Conservation (phyloP, 2,113 vertebrate genomes). For the Centropristis striata region DNA sequence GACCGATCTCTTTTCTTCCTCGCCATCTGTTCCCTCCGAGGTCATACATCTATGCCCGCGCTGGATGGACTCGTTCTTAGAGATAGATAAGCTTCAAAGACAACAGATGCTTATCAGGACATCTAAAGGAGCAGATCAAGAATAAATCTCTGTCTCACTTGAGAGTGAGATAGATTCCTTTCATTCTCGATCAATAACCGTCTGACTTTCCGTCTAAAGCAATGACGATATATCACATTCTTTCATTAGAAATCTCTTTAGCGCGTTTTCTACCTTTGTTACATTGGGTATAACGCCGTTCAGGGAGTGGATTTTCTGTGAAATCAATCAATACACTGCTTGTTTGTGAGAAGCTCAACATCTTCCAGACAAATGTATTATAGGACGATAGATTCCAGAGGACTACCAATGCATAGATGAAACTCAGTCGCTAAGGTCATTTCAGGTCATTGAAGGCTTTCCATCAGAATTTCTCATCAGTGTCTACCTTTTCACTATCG, state of each 20-base stretch:
- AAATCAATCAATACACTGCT: slow-evolving; percentile 16
- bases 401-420: not conserved
- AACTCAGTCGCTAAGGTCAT: not conserved
- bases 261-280: not conserved
- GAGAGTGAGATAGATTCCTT: slow-evolving; percentile 1
- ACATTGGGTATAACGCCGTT: not conserved
- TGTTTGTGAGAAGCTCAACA: slow-evolving; percentile 16
- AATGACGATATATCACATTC: not conserved
- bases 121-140: slow-evolving; percentile 20
- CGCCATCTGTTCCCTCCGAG: slow-evolving; percentile 7
- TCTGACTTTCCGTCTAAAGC: slow-evolving; percentile 7
- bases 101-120: slow-evolving; percentile 10
- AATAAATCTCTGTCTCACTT: not conserved
- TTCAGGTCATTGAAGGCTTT: slow-evolving; percentile 11
- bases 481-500: not conserved
- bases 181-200: slow-evolving; percentile 20
- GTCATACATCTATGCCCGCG: not conserved
- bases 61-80: not conserved
- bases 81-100: slow-evolving; percentile 22
- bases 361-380: not conserved
- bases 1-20: not conserved
- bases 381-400: slow-evolving; percentile 13
- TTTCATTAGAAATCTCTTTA: not conserved
- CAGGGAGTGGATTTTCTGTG: not conserved
- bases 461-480: slow-evolving; percentile 6